These are phyloP conservation scores for Drosophila tanythrix DNA, from an alignment of 2,888 invertebrate species.

Conservation along the genomic window DNA sequence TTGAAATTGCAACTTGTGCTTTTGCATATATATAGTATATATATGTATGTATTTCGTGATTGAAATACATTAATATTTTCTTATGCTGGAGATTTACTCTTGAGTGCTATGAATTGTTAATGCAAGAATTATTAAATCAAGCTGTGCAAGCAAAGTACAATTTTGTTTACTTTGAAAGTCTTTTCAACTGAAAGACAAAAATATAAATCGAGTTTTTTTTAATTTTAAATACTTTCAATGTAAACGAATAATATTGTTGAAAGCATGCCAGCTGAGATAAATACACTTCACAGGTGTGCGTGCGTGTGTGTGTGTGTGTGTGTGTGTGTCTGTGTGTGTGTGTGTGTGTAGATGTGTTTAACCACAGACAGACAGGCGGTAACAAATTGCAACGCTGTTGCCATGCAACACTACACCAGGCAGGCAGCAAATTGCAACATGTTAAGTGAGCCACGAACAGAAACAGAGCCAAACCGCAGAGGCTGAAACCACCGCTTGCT, in stretches of 20 bases:
- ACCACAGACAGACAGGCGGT: conserved; percentile 57
- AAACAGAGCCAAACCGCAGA: conserved; percentile 27
- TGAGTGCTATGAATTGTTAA: conserved; percentile 27
- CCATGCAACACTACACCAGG: conserved; percentile 23
- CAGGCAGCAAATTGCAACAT: conserved; percentile 30
- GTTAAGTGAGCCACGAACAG: conserved; percentile 30
- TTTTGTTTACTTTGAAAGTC: conserved; percentile 12
- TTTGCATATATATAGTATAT: not conserved
- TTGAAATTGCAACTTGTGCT: not conserved
- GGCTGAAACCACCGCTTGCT: conserved; percentile 31
- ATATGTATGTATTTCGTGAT: not conserved
- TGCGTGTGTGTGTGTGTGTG: too few relatives aligned
- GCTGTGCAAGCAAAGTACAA: conserved; percentile 1
- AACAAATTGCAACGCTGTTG: conserved; percentile 41
- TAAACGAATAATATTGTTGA: conserved; percentile 37
- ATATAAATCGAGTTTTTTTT: conserved; percentile 13
- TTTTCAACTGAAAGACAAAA: conserved; percentile 15
- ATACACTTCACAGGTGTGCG: conserved; percentile 17
- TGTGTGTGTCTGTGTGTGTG: not conserved
- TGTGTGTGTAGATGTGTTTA: conserved; percentile 31
- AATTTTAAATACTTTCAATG: not conserved
- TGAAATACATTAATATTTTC: not conserved
- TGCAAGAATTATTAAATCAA: conserved; percentile 44
- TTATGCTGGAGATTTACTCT: not conserved
- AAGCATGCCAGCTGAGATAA: conserved; percentile 16